Percentiles rank a stretch among this genome's conserved stretches.
These are phyloP conservation scores for Myotis planiceps DNA, from an alignment of 2,797 vertebrate genomes.

Conservation along the genomic window DNA sequence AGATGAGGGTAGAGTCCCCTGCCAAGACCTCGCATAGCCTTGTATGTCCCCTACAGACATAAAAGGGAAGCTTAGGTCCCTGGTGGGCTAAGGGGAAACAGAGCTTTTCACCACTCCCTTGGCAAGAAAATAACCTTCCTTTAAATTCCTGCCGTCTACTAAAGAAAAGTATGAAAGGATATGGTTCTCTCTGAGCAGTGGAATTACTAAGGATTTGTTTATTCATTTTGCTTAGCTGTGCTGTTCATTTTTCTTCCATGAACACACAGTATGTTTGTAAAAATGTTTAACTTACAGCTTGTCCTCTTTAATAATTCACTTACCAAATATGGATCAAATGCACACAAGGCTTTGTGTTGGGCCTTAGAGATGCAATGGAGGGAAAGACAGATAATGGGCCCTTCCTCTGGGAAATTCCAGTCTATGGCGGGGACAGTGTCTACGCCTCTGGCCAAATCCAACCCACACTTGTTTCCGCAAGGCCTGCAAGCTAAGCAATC, in stretches of 20 bases:
- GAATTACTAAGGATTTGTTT: neutral
- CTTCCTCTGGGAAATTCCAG: neutral
- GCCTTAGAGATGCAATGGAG: too few relatives aligned
- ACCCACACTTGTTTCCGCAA: neutral
- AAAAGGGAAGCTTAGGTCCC: neutral
- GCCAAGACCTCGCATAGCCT: neutral
- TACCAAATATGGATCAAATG: neutral
- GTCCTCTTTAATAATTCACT: neutral
- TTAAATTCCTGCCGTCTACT: neutral
- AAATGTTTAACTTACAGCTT: slow-evolving; percentile 22
- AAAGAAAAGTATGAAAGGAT: neutral
- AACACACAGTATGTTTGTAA: neutral
- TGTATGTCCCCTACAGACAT: neutral
- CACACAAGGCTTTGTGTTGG: neutral
- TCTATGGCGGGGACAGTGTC: neutral
- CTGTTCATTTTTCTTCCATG: neutral
- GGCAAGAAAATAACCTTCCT: slow-evolving; percentile 21
- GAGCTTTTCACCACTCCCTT: neutral
- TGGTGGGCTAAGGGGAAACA: neutral
- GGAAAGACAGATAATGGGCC: neutral
- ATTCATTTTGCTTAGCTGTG: neutral
- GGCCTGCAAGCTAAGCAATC: neutral
- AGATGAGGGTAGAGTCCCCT: neutral
- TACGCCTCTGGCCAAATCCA: neutral
- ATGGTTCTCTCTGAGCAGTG: neutral